phyloP scores from a whole-genome alignment of 2,113 vertebrate genomes.

The Podocnemis expansa region DNA sequence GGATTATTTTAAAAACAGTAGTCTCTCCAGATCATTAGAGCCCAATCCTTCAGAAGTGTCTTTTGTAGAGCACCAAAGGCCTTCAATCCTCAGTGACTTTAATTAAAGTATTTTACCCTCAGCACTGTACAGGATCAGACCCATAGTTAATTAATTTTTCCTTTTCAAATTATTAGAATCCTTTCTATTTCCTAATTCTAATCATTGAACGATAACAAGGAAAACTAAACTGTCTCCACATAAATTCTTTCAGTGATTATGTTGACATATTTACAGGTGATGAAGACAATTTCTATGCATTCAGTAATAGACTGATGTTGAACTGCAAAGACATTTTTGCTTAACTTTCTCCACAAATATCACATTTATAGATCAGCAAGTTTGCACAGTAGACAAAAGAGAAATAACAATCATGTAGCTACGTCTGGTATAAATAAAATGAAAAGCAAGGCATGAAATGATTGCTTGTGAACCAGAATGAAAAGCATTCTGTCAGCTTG shows the following conservation, averaged over 20 bases:
- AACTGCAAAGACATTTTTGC: background rate
- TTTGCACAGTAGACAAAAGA: constrained; percentile 42
- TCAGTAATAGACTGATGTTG: background rate
- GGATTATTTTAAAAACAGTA: background rate
- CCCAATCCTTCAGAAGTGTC: background rate
- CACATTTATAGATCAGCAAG: background rate
- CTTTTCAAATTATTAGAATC: background rate
- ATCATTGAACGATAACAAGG: background rate
- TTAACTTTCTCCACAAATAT: constrained; percentile 2
- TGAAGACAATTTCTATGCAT: constrained; percentile 8
- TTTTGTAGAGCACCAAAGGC: background rate
- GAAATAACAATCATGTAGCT: background rate
- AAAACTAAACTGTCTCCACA: background rate
- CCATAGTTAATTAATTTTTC: background rate
- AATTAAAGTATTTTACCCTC: background rate
- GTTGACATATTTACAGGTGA: background rate
- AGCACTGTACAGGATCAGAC: background rate
- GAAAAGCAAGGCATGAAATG: background rate
- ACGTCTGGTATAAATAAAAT: background rate
- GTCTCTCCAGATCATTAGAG: background rate
- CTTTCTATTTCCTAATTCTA: constrained; percentile 2
- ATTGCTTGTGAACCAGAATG: background rate
- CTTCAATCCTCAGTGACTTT: background rate
- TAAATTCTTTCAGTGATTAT: constrained; percentile 13
- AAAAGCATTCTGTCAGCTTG: constrained; percentile 4